These are phyloP conservation scores for Tetranychus truncatus DNA, from an alignment of 2,888 invertebrate genomes.

Conservation along the genomic window DNA sequence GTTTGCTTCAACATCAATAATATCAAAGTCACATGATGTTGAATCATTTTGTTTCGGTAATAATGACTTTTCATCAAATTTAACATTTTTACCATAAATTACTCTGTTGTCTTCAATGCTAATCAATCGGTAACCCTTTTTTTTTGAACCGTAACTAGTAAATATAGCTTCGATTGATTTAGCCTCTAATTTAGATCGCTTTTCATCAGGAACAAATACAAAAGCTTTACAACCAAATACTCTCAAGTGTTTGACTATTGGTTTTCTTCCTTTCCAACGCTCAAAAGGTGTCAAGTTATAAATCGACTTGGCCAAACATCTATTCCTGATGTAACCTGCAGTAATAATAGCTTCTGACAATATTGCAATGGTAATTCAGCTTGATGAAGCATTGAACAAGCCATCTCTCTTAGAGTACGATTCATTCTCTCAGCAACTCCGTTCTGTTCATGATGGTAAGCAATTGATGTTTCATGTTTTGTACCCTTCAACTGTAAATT, in stretches of 20 bases:
- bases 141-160: conserved; percentile 13
- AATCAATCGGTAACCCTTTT: conserved; percentile 15
- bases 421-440: conserved; percentile 26
- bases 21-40: too few relatives aligned
- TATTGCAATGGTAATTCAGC: not conserved
- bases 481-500: conserved; percentile 21
- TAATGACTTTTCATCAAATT: too few relatives aligned
- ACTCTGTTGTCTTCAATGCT: not conserved
- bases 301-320: not conserved
- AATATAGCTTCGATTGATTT: conserved; percentile 12
- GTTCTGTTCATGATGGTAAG: conserved; percentile 25
- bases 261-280: not conserved
- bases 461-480: conserved; percentile 20
- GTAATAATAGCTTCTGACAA: conserved; percentile 25
- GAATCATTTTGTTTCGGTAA: too few relatives aligned
- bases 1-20: too few relatives aligned
- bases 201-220: not conserved
- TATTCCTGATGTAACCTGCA: conserved; percentile 24
- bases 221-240: conserved; percentile 12
- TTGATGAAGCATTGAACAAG: conserved; percentile 16
- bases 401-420: conserved; percentile 25
- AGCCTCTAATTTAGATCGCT: conserved; percentile 5
- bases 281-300: not conserved
- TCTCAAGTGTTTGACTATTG: conserved; percentile 2
- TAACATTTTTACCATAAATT: conserved; percentile 1